Conservation (phyloP, 2,797 vertebrate species). For the Rhincodon typus region DNA sequence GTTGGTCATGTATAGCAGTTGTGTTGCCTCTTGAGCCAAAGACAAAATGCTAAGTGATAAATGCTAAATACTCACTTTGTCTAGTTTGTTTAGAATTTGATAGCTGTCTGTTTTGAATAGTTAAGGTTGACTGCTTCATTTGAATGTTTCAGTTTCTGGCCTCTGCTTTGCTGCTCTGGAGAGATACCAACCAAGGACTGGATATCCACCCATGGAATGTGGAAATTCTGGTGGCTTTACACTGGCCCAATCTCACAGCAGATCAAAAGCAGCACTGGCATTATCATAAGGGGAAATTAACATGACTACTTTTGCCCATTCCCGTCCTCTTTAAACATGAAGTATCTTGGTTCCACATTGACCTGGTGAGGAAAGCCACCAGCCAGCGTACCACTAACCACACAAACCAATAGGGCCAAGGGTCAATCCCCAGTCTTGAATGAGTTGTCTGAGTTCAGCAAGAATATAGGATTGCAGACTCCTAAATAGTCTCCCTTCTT, state of each 20-base stretch:
- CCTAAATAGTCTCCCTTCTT: neutral
- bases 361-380: too few relatives aligned
- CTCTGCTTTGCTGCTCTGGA: neutral
- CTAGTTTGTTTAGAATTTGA: too few relatives aligned
- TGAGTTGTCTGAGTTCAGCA: too few relatives aligned
- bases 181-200: neutral
- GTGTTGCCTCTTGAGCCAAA: neutral
- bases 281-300: neutral
- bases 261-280: neutral
- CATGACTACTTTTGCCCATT: too few relatives aligned
- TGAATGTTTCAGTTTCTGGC: neutral
- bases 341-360: too few relatives aligned
- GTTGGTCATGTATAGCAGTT: neutral
- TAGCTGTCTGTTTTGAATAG: neutral
- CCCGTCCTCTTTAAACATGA: too few relatives aligned
- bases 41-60: neutral
- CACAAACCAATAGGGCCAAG: too few relatives aligned
- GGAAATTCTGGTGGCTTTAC: neutral
- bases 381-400: too few relatives aligned
- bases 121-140: neutral
- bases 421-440: too few relatives aligned
- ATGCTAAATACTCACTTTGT: too few relatives aligned
- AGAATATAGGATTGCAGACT: neutral
- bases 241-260: neutral
- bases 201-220: neutral